phyloP scores from a whole-genome alignment of 2,113 vertebrate genomes.

The Taurulus bubalis region DNA sequence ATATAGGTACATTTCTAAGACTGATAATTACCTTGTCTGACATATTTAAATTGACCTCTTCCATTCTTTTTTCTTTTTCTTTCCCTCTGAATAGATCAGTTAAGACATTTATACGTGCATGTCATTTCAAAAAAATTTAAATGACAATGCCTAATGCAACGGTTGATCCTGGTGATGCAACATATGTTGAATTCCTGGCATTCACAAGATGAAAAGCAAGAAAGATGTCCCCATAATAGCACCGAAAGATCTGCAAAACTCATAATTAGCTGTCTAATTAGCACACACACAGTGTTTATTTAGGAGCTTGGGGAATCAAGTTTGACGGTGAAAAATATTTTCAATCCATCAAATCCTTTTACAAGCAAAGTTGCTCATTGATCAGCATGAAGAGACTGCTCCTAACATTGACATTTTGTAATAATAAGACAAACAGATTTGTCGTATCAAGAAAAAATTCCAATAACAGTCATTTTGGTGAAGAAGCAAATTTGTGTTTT shows the following conservation, averaged over 20 bases:
- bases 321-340: conserved; percentile 27
- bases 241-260: conserved; percentile 22
- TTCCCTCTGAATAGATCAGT: not conserved
- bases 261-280: conserved; percentile 59
- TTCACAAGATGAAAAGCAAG: conserved; percentile 15
- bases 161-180: conserved; percentile 19
- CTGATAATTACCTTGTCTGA: not conserved
- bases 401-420: not conserved
- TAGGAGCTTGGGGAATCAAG: conserved; percentile 16
- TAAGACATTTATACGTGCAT: no score
- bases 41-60: not conserved
- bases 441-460: not conserved
- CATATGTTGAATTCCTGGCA: conserved; percentile 33
- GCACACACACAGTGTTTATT: conserved; percentile 29
- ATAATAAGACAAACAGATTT: not conserved
- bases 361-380: conserved; percentile 25
- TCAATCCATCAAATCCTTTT: conserved; percentile 10
- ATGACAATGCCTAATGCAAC: not conserved
- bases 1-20: not conserved
- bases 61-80: not conserved
- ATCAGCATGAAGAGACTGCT: not conserved
- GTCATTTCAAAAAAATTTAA: no score
- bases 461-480: no score
- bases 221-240: conserved; percentile 3
- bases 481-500: not conserved